Base-by-base conservation (phyloP, 2,888 invertebrate genomes). In the Podabrus alpinus region DNA sequence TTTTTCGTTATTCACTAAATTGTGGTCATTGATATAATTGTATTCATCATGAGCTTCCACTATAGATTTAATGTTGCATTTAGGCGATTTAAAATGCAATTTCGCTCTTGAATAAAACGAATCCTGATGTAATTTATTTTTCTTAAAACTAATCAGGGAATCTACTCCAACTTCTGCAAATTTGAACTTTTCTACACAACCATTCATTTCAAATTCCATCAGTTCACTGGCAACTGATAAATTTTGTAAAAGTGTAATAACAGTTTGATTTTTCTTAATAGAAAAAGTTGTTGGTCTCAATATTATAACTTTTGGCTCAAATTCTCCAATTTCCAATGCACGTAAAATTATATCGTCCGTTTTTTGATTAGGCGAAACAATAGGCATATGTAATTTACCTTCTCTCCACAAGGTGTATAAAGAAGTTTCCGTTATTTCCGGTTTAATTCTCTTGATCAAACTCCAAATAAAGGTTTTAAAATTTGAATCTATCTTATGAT, bases 31-130 rank as follows among this genome's bases (percentile, higher is more conserved):
- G 10, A 75, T 64, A 24, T 70, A 75, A 19, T 66, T 62, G 2
- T 45, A 59, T 21, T 76, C 76, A n/a, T 76, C 76, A 24, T 73
- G 76, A 4, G 73, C 71, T 69, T 76, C 76, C 9, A 76, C 15
- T 1, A 76, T 16, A 2, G 15, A n/a, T 59, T 61, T 15, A 1
- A 59, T 10, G 25, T 16, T 16, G 61, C 15, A 10, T 1, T 21
- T n/a, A 1, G 15, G 15, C 10, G 16, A 13, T 24, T 59, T 69
- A 9, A 64, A 69, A 66, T 66, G 66, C 1, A 60, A 60, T 59
- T 69, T 66, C 2, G 66, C 25, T 10, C 25, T 24, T 13, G 62
- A 24, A 62, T 15, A 11, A 62, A 74, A 74, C 0, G 71, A 15
- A 17, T 74, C 74, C 3, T 67, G 66, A 11, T 74, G 74, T 11